Base-by-base conservation (phyloP, 1,140 invertebrate genomes). In the Gryllus bimaculatus region DNA sequence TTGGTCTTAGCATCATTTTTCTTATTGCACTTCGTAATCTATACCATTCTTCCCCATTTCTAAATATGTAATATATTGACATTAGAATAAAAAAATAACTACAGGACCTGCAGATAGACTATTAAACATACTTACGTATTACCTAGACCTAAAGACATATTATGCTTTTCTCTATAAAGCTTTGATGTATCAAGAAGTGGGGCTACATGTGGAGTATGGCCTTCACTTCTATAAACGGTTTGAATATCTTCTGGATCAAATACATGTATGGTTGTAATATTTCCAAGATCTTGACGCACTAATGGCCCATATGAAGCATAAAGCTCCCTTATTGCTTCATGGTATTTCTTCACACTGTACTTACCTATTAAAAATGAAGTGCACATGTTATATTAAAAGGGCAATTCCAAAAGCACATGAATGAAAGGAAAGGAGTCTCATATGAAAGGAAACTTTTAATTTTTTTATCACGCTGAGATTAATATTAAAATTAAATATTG, bases 21-120 rank as follows among this genome's bases (percentile, higher is more conserved):
- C 88, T 86, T 12, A 87, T 84, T 66, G 86, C 85, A 74, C 83
- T 85, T 76, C 87, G 80, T 7, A 88, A 80, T 47, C 83, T 83
- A 80, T 87, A 88, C 88, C 88, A 89, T 81, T 87, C 84, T 81
- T 88, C 87, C n/a, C 87, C 87, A 81, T 88, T 88, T 39, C 88
- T 88, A 79, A 26, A 82, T 79, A 78, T 13, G 79, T 18, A 76
- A 73, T 0, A 76, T 8, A 73, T n/a, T 54, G 8, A 78, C 81
- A 10, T 73, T 66, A 74, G 73, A 78, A 47, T 76, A 15, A 8
- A 76, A 47, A 13, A 66, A 66, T 66, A 13, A 66, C 18, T 66
- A 18, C 2, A 3, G 18, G 10, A 7, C 54, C 54, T 3, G 54
- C 54, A 66, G 54, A 13, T 66, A 66, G 10, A 66, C 54, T 66